Evolutionary conservation across 2,797 vertebrate genomes (phyloP), one percentile per base, ranked within the genome.

Genomic region (Ispidina lecontei): DNA sequence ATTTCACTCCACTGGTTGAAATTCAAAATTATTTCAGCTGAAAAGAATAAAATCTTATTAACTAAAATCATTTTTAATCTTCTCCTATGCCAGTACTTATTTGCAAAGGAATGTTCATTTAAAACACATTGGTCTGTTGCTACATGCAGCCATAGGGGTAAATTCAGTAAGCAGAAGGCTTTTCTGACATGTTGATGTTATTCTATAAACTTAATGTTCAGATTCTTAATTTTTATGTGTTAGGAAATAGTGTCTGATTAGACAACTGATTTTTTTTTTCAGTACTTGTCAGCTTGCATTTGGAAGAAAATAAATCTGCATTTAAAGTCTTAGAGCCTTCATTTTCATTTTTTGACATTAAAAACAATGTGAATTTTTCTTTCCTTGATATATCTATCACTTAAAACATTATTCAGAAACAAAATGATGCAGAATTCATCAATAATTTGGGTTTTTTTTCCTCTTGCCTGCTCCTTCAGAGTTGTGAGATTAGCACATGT

Each of bases 31-130:
- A 85, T 70, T 89, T 85, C 78, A 78, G 55, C 59, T 67, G 84
- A 70, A 89, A 83, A 83, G 37, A 83, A 92, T 62, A 95, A 91
- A 93, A 95, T 89, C 62, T 59, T 94, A 72, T 83, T 87, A 95
- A 78, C 65, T 69, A 43, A 90, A 94, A 92, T 78, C 0, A 44
- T 19, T 89, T 92, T 80, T 89, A 78, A 92, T 91, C 73, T 86
- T 55, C 51, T 90, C 12, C 43, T 74, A 17, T 2, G 6, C 46
- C 89, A 74, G 29, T 46, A 43, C 55, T 82, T 87, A 78, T 46
- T 89, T 3, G 3, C 59, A 91, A 81, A 86, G 41, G 69, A 92
- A 92, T 78, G 79, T 78, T 92, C 10, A 26, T 87, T 93, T 91
- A 75, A 92, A 95, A 67, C 5, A 5, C n/a, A 15, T 72, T 6